Conservation (phyloP, 2,113 vertebrate species). For the zebrafish (Danio rerio) region GRCz12tu NC_133197.1:21698501-21699000, state of each 20-base stretch:
- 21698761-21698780: slow-evolving; percentile 34
- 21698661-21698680: slow-evolving; percentile 21
- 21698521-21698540: slow-evolving; percentile 38
- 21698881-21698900: neutral
- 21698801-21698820: slow-evolving; percentile 18
- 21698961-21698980: slow-evolving; percentile 20
- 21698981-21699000: neutral
- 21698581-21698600: slow-evolving; percentile 77
- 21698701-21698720: slow-evolving; percentile 55
- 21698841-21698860: neutral
- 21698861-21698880: neutral
- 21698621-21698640: slow-evolving; percentile 16
- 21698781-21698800: neutral
- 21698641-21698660: slow-evolving; percentile 20
- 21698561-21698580: slow-evolving; percentile 86
- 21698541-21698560: slow-evolving; percentile 71
- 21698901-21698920: slow-evolving; percentile 17
- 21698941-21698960: slow-evolving; percentile 22
- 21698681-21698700: slow-evolving; percentile 27
- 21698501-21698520: slow-evolving; percentile 40
- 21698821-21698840: neutral
- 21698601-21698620: slow-evolving; percentile 59
- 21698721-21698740: slow-evolving; percentile 45
- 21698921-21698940: neutral
- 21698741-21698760: slow-evolving; percentile 2